A percentile compares a stretch with the other conserved stretches of the same genome.
Evolutionary conservation across 2,888 invertebrate species (phyloP).

Genomic region (Monochamus alternatus): DNA sequence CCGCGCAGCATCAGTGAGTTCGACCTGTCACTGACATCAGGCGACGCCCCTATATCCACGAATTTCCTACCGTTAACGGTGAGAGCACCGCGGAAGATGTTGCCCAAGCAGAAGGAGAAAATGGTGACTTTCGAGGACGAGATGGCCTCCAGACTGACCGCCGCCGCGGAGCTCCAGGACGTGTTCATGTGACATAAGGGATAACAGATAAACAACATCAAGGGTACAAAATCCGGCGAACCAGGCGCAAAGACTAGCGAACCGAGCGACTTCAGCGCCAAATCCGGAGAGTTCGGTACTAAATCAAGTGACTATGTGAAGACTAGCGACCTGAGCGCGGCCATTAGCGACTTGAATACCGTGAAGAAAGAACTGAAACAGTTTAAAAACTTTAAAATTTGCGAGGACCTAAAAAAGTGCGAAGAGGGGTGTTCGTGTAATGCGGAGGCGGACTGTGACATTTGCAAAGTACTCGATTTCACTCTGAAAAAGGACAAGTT

Average conservation of each 20-base stretch:
- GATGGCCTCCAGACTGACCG: slow-evolving; percentile 65
- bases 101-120: slow-evolving; percentile 78
- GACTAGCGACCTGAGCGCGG: slow-evolving; percentile 55
- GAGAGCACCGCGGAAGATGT: slow-evolving; percentile 65
- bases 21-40: slow-evolving; percentile 79
- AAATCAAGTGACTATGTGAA: slow-evolving; percentile 49
- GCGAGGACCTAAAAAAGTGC: slow-evolving; percentile 69
- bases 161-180: slow-evolving; percentile 74
- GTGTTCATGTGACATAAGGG: slow-evolving; percentile 85
- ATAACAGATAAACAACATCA: slow-evolving; percentile 63
- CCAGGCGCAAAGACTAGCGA: not conserved
- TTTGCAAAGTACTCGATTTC: slow-evolving; percentile 69
- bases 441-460: slow-evolving; percentile 69
- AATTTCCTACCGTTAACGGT: slow-evolving; percentile 67
- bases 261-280: not conserved
- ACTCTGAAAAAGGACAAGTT: slow-evolving; percentile 68
- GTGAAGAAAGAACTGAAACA: slow-evolving; percentile 66
- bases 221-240: slow-evolving; percentile 48
- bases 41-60: slow-evolving; percentile 71
- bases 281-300: slow-evolving; percentile 15
- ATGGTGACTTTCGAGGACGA: slow-evolving; percentile 89
- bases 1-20: slow-evolving; percentile 89
- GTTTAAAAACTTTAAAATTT: slow-evolving; percentile 68
- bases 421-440: slow-evolving; percentile 69
- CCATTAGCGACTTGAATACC: slow-evolving; percentile 60